phyloP scores from a whole-genome alignment of 2,888 invertebrate species.

The Volucella inanis region DNA sequence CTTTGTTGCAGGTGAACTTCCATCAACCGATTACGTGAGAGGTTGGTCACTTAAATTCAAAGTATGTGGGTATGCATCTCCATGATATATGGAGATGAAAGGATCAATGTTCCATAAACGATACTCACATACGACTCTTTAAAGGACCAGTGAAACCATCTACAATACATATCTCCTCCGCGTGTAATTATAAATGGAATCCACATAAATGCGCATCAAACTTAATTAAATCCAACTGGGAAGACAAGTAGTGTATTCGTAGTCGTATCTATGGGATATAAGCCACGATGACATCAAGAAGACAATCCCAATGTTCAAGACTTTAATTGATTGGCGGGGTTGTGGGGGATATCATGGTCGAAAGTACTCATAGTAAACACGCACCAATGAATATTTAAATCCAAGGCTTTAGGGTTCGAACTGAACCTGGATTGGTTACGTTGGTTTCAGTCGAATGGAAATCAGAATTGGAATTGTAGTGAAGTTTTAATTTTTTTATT shows the following conservation, averaged over 20 bases:
- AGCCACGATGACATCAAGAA: background rate
- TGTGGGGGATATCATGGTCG: conserved; percentile 1
- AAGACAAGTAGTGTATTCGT: conserved; percentile 7
- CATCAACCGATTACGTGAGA: conserved; percentile 43
- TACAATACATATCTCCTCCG: no score
- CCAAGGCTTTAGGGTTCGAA: background rate
- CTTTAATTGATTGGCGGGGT: conserved; percentile 46
- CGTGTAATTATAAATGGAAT: conserved; percentile 37
- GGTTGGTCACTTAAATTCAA: no score
- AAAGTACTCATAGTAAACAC: conserved; percentile 10
- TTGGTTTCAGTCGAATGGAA: conserved; percentile 38
- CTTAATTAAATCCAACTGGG: conserved; percentile 59
- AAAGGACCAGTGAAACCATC: background rate
- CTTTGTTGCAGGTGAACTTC: conserved; percentile 47
- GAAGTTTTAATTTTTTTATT: no score
- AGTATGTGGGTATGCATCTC: no score
- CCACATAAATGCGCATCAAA: conserved; percentile 64
- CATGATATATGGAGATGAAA: background rate
- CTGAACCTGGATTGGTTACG: conserved; percentile 26
- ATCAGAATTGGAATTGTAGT: conserved; percentile 5
- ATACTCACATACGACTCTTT: background rate
- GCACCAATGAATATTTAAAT: conserved; percentile 32
- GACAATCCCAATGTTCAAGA: conserved; percentile 33
- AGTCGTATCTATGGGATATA: conserved; percentile 8
- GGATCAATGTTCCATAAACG: conserved; percentile 7